Conservation (phyloP, 2,113 vertebrate genomes). For the Ginglymostoma cirratum region DNA sequence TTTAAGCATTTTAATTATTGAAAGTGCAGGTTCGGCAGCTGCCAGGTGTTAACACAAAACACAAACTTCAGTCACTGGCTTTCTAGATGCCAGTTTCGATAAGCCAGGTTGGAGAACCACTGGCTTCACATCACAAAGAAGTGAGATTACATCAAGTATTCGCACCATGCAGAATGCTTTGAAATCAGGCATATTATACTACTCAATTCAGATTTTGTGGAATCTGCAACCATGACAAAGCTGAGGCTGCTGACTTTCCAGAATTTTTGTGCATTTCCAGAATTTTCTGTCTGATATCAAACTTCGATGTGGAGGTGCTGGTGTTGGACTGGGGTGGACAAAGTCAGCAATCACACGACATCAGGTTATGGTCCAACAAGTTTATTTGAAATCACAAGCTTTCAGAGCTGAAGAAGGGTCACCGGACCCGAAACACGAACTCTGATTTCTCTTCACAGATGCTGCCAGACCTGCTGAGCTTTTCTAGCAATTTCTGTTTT, state of each 20-base stretch:
- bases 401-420: too few species aligned
- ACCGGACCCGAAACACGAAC: too few species aligned
- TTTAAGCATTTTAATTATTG: background rate
- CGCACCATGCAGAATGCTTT: background rate
- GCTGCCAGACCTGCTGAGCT: too few species aligned
- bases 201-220: background rate
- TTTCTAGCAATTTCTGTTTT: too few species aligned
- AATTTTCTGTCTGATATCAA: background rate
- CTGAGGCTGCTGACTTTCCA: background rate
- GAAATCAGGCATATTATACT: background rate
- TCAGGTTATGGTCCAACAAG: too few species aligned
- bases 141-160: background rate
- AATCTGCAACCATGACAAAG: background rate
- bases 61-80: background rate
- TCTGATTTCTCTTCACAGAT: too few species aligned
- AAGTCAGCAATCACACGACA: too few species aligned
- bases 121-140: slow-evolving; percentile 9
- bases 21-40: background rate
- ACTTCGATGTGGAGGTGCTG: background rate
- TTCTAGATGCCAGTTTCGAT: background rate
- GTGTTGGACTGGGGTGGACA: too few species aligned
- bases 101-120: background rate
- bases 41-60: slow-evolving; percentile 28
- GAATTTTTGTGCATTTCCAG: background rate
- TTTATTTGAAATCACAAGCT: too few species aligned